These are phyloP conservation scores for Alcis repandata DNA, from an alignment of 2,888 invertebrate species.

Conservation along the genomic window DNA sequence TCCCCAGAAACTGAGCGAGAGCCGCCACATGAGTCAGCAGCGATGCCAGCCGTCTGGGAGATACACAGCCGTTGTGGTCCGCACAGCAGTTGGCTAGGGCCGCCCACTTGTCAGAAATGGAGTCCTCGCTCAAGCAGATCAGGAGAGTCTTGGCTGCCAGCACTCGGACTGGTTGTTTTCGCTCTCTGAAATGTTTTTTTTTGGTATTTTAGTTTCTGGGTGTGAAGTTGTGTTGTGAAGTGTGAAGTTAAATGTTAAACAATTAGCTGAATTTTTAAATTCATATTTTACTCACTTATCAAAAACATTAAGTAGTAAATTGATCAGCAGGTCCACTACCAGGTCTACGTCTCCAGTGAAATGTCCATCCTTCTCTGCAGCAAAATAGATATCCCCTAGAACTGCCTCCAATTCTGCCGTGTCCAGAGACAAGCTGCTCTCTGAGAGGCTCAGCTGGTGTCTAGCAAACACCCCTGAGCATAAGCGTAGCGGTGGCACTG, in stretches of 20 bases:
- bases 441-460: constrained; percentile 89
- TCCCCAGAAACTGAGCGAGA: constrained; percentile 87
- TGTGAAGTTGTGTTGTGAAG: no score
- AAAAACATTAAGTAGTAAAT: constrained; percentile 89
- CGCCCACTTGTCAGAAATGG: constrained; percentile 87
- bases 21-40: constrained; percentile 88
- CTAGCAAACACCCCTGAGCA: constrained; percentile 90
- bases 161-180: constrained; percentile 88
- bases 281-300: constrained; percentile 87
- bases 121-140: constrained; percentile 88
- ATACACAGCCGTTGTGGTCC: constrained; percentile 92
- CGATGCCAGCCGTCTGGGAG: constrained; percentile 87
- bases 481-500: constrained; percentile 84
- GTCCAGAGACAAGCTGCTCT: constrained; percentile 89
- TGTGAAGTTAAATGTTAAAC: no score
- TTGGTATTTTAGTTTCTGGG: no score
- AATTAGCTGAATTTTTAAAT: no score
- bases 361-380: constrained; percentile 89
- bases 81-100: constrained; percentile 90
- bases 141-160: constrained; percentile 90
- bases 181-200: constrained; percentile 82
- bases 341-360: constrained; percentile 88
- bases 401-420: constrained; percentile 90
- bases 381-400: constrained; percentile 91
- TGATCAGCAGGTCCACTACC: constrained; percentile 88